Base-by-base conservation (phyloP, 2,888 invertebrate species). In the Sabellastarte sp. region DNA sequence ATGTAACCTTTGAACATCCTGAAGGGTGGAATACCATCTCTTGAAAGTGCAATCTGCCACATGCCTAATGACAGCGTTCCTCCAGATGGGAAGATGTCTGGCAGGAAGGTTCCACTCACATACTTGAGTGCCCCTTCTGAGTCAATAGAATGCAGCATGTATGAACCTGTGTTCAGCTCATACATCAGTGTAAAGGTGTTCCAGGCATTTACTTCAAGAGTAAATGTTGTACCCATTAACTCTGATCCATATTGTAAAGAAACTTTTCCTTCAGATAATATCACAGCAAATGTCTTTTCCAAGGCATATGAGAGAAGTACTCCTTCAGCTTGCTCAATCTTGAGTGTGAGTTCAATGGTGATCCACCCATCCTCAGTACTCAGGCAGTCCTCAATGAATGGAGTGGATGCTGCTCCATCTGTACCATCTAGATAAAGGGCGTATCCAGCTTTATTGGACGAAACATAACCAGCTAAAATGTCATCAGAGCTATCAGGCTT, bases 21-120 rank as follows among this genome's bases (percentile, higher is more conserved):
- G 10, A 20, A 20, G 20, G 41, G 41, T 15, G 41, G 10, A 20
- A 20, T 41, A 20, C 41, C 41, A 10, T 24, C 24, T n/a, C 20
- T 26, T n/a, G 28, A 5, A 24, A n/a, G 28, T 10, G 70, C 60
- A 4, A 64, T 61, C 50, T 63, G 66, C 60, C 73, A 73, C 29
- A 59, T 61, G n/a, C 75, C 76, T 29, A 77, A 31, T 32, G 67
- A 64, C 30, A 77, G 28, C 15, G 69, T 67, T n/a, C 76, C 76
- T 30, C 61, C 60, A 4, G 52, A 61, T 5, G 70, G 62, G 60
- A 74, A 72, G 31, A 53, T 59, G 5, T 65, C 68, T 5, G 67
- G 69, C 26, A 71, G 56, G 32, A 59, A 15, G 10, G 20, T 10
- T 20, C 41, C 41, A 10, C 10, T 41, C 10, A 41, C 41, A 15